A percentile compares a stretch with the other conserved stretches of the same genome.
Conservation (phyloP, 2,797 vertebrate genomes). For the Typhlichthys subterraneus region DNA sequence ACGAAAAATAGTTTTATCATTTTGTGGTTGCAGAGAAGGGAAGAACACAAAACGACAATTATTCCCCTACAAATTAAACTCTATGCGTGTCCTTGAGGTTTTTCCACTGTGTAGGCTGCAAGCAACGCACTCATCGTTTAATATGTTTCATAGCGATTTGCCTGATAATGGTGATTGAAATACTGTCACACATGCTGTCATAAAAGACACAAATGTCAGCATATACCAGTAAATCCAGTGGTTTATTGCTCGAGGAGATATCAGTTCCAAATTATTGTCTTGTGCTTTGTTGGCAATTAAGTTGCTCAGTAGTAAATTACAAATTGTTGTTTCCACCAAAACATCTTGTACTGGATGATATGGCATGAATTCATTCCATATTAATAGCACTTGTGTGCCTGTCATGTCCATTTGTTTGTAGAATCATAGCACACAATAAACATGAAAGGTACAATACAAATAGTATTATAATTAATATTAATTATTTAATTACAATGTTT, state of each 20-base stretch:
- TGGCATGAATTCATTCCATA: too few relatives aligned
- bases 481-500: too few relatives aligned
- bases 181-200: conserved; percentile 6
- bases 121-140: neutral
- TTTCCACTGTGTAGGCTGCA: neutral
- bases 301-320: neutral
- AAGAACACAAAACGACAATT: conserved; percentile 5
- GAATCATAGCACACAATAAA: too few relatives aligned
- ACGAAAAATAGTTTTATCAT: conserved; percentile 19
- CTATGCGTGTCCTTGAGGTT: neutral
- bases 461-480: too few relatives aligned
- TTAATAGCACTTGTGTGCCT: neutral
- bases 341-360: neutral
- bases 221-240: conserved; percentile 10
- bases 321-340: neutral
- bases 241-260: conserved; percentile 7
- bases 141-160: conserved; percentile 7
- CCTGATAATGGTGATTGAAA: conserved; percentile 18
- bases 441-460: too few relatives aligned
- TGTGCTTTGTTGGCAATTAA: conserved; percentile 7
- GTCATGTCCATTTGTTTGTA: neutral
- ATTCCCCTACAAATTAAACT: neutral
- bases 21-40: neutral
- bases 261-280: conserved; percentile 2
- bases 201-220: conserved; percentile 11